Conservation (phyloP, 2,888 invertebrate species). For the Andrena chrysosceles region DNA sequence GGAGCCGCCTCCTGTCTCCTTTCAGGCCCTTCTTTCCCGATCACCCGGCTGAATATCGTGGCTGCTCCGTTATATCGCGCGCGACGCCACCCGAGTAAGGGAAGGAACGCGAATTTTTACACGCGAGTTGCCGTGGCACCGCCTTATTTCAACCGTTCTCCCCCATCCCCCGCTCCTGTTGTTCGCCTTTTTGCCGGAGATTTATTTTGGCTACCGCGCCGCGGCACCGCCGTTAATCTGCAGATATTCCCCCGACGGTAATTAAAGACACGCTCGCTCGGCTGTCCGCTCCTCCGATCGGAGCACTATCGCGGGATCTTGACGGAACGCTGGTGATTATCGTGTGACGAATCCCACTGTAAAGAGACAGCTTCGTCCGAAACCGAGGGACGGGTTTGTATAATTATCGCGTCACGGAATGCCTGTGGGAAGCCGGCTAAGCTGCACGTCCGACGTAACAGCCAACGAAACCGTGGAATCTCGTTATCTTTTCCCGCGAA, state of each 20-base stretch:
- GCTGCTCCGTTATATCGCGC: constrained; percentile 49
- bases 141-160: constrained; percentile 38
- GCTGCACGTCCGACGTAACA: background rate
- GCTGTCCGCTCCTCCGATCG: constrained; percentile 43
- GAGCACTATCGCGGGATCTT: constrained; percentile 52
- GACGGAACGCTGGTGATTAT: constrained; percentile 57
- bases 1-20: constrained; percentile 25
- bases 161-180: constrained; percentile 11
- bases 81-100: constrained; percentile 10
- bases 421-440: constrained; percentile 18
- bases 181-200: constrained; percentile 37
- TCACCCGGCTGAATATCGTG: constrained; percentile 56
- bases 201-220: constrained; percentile 56
- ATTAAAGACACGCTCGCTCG: constrained; percentile 69
- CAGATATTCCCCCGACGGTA: constrained; percentile 67
- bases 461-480: background rate
- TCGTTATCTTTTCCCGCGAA: background rate
- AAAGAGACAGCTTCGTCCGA: constrained; percentile 26
- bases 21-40: constrained; percentile 37
- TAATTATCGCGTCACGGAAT: constrained; percentile 51
- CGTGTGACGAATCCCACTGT: constrained; percentile 61
- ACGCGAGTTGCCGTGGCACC: constrained; percentile 59
- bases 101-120: constrained; percentile 51
- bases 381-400: constrained; percentile 43
- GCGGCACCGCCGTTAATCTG: constrained; percentile 61